Percentiles rank a stretch among this genome's conserved stretches.
These are phyloP conservation scores for Hipparchia sbordonii DNA, from an alignment of 2,888 invertebrate genomes.

Conservation along the genomic window DNA sequence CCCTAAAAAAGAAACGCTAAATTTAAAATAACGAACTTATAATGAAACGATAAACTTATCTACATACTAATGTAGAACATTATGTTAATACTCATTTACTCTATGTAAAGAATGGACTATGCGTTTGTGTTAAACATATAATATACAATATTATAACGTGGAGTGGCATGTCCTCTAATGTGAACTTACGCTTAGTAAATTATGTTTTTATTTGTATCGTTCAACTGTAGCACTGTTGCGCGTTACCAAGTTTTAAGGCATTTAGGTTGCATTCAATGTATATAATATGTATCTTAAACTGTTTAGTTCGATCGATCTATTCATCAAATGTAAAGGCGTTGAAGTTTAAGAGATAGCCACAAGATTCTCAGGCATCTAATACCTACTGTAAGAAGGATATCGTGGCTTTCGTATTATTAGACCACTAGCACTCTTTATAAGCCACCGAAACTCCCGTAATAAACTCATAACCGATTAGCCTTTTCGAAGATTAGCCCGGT, in stretches of 20 bases:
- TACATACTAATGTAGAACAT: too few species aligned
- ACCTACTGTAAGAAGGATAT: not conserved
- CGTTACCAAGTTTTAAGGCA: constrained; percentile 24
- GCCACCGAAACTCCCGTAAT: too few species aligned
- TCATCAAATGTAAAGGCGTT: constrained; percentile 2
- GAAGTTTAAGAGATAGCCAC: not conserved
- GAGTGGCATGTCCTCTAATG: not conserved
- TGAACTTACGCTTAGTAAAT: constrained; percentile 1
- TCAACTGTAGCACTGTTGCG: constrained; percentile 9
- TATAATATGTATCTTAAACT: not conserved
- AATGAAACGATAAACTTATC: too few species aligned
- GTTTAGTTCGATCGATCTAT: not conserved
- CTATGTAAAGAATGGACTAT: not conserved
- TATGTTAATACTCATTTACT: too few species aligned
- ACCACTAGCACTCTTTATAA: not conserved
- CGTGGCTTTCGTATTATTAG: too few species aligned
- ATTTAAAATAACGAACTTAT: too few species aligned
- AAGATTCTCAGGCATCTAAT: constrained; percentile 1
- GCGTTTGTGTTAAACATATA: too few species aligned
- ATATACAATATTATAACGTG: not conserved
- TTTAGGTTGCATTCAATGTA: constrained; percentile 31
- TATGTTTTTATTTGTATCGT: not conserved
- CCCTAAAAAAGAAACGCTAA: too few species aligned
- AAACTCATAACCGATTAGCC: not conserved
- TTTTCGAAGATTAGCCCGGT: not conserved